Percentiles rank a stretch among this genome's conserved stretches.
These are phyloP conservation scores for Erinaceus europaeus DNA, from an alignment of 2,113 vertebrate genomes.

Conservation along the genomic window DNA sequence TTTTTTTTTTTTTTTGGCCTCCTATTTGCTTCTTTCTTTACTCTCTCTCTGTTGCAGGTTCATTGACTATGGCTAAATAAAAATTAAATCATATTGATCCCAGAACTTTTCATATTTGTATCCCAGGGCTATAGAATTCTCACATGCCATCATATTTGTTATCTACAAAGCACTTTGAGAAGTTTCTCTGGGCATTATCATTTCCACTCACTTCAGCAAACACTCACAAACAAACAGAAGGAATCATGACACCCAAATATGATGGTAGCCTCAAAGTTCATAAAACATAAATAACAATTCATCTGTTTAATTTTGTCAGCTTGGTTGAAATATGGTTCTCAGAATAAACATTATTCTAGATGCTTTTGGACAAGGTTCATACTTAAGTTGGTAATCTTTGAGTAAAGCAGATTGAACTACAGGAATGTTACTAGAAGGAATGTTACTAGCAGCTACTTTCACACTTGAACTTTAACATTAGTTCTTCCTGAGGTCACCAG, in stretches of 20 bases:
- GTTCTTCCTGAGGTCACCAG: not conserved
- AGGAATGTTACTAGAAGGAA: no score
- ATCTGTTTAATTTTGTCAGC: not conserved
- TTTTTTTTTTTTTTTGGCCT: not conserved
- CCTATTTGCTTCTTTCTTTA: not conserved
- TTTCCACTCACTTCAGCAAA: constrained; percentile 33
- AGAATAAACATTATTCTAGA: not conserved
- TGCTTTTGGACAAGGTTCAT: not conserved
- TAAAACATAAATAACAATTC: constrained; percentile 28
- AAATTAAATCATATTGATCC: not conserved
- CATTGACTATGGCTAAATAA: not conserved
- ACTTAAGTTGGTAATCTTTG: not conserved
- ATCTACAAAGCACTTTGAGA: constrained; percentile 50
- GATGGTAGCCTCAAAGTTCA: not conserved
- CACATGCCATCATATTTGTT: constrained; percentile 43
- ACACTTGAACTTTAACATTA: not conserved
- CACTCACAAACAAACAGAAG: not conserved
- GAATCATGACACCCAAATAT: not conserved
- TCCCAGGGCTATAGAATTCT: constrained; percentile 18
- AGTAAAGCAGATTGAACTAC: no score
- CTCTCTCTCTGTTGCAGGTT: not conserved
- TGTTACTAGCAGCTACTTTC: not conserved
- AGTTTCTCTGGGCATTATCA: not conserved
- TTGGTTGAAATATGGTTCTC: not conserved
- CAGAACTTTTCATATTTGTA: constrained; percentile 60